Conservation (phyloP, 2,888 invertebrate genomes). For the Drosophila antonietae region DNA sequence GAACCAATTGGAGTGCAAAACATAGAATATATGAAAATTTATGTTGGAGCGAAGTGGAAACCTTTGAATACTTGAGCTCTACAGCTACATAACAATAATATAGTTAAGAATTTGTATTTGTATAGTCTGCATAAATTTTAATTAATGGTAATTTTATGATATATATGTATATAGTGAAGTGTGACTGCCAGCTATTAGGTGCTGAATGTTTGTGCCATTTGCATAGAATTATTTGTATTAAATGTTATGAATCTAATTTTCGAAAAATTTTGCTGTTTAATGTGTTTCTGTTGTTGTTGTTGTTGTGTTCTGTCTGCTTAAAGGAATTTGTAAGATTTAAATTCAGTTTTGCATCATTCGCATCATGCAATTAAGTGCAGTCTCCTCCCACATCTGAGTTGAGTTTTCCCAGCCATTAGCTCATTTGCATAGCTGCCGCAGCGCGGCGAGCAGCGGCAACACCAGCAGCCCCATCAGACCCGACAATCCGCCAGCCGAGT, state of each 20-base stretch:
- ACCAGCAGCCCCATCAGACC: slow-evolving; percentile 68
- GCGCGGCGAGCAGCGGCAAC: slow-evolving; percentile 59
- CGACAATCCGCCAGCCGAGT: slow-evolving; percentile 74
- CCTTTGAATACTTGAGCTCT: slow-evolving; percentile 48
- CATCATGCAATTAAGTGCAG: slow-evolving; percentile 58
- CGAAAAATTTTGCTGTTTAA: slow-evolving; percentile 1
- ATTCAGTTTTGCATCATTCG: slow-evolving; percentile 44
- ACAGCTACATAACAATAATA: slow-evolving; percentile 55
- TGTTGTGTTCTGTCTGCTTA: slow-evolving; percentile 3
- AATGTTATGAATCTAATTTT: slow-evolving; percentile 31
- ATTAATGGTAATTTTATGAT: slow-evolving; percentile 25
- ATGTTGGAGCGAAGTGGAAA: slow-evolving; percentile 44
- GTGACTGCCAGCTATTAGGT: slow-evolving; percentile 31
- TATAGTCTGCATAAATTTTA: slow-evolving; percentile 17
- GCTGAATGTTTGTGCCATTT: slow-evolving; percentile 29
- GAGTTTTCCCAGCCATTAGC: slow-evolving; percentile 9
- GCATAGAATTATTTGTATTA: slow-evolving; percentile 37
- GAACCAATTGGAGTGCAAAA: slow-evolving; percentile 47
- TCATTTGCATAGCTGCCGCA: slow-evolving; percentile 72
- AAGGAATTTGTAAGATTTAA: slow-evolving; percentile 37
- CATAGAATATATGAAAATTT: slow-evolving; percentile 24
- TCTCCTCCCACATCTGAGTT: slow-evolving; percentile 24
- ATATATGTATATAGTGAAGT: slow-evolving; percentile 38
- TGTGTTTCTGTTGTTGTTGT: slow-evolving; percentile 3
- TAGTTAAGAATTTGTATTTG: slow-evolving; percentile 22